Evolutionary conservation across 2,113 vertebrate genomes (phyloP), one percentile per base, ranked within the genome.

Genomic region (Nibea albiflora): DNA sequence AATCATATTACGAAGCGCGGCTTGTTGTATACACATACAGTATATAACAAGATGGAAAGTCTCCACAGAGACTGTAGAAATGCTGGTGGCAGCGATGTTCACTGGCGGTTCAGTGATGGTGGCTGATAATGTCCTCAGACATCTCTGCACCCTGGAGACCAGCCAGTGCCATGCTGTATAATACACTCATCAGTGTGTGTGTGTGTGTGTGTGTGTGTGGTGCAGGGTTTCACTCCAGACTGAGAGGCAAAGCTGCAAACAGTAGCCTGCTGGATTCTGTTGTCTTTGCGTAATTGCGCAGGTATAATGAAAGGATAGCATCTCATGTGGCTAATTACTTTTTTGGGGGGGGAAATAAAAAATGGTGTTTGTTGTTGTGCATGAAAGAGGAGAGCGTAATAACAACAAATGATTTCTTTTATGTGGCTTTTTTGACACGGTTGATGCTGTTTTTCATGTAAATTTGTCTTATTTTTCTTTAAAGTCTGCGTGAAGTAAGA

Each of bases 81-180:
- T 35, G 69, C 72, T 80, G 50, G 61, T 57, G 82, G 73, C 50
- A 67, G 84, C 11, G 11, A 60, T 28, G 73, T 67, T 76, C 66
- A 79, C 64, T 66, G 64, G 73, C 8, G 16, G 19, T 74, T 65
- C 72, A 58, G 20, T 15, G 47, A 49, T 61, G 47, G 53, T 61
- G 56, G 85, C 71, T 76, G 73, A 87, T 90, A 82, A 89, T 72
- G 66, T 89, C 83, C 75, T 85, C 81, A 85, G 84, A 92, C 85
- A 81, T 85, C 28, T 79, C 76, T 78, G 57, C 22, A 73, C 63
- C 84, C 81, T 63, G 78, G 80, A 81, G 87, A 86, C 35, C 39
- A 52, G 66, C 17, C 67, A 63, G 62, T 77, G 86, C 63, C 71
- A 81, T 9, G n/a, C 60, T 64, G 63, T 63, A 65, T 69, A 80